phyloP scores from a whole-genome alignment of 1,140 invertebrate species.

The Pogonognathellus flavescens region DNA sequence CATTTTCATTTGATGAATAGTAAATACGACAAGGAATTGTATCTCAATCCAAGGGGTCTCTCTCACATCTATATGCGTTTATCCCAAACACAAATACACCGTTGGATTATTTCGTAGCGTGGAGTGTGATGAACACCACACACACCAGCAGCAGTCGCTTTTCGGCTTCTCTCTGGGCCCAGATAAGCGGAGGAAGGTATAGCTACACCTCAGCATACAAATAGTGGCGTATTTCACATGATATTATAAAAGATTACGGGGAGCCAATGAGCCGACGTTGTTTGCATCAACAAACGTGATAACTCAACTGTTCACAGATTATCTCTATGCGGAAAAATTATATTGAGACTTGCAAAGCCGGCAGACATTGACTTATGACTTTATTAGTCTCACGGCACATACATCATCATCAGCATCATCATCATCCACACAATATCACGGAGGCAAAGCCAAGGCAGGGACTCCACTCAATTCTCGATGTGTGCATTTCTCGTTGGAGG shows the following conservation, averaged over 20 bases:
- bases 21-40: constrained; percentile 21
- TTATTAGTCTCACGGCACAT: constrained; percentile 64
- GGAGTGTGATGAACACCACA: too few relatives aligned
- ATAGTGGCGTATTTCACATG: constrained; percentile 2
- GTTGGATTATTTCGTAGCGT: not conserved
- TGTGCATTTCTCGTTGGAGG: constrained; percentile 5
- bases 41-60: constrained; percentile 52
- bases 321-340: constrained; percentile 44
- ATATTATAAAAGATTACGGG: constrained; percentile 25
- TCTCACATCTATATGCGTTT: not conserved
- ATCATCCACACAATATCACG: not conserved
- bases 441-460: constrained; percentile 8
- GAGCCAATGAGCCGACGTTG: constrained; percentile 42
- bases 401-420: constrained; percentile 55
- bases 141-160: too few relatives aligned
- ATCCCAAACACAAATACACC: not conserved
- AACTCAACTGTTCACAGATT: constrained; percentile 56
- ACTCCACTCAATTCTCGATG: not conserved
- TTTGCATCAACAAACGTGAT: constrained; percentile 56
- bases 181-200: too few relatives aligned
- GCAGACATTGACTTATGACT: constrained; percentile 69
- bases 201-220: too few relatives aligned
- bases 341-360: constrained; percentile 4
- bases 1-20: constrained; percentile 48
- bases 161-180: too few relatives aligned